Evolutionary conservation across 2,113 vertebrate species (phyloP).

Genomic region (Calonectris borealis): DNA sequence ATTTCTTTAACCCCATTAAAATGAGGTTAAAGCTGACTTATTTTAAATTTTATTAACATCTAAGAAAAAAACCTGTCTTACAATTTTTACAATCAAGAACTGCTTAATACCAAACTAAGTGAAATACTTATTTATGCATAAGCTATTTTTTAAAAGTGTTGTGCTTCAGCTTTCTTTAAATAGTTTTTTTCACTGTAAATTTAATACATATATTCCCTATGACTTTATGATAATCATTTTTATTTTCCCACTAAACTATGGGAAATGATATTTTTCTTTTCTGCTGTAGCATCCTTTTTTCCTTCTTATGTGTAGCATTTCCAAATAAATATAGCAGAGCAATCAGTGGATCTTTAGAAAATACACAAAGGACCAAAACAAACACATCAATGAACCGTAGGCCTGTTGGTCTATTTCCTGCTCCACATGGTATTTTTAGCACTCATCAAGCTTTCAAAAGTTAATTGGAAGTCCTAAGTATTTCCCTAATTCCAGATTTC

Average conservation of each 20-base stretch:
- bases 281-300: not conserved
- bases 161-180: constrained; percentile 1
- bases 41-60: constrained; percentile 20
- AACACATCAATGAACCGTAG: not conserved
- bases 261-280: not conserved
- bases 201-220: not conserved
- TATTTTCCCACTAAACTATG: not conserved
- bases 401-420: constrained; percentile 37
- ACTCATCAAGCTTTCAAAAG: constrained; percentile 38
- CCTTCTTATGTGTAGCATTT: not conserved
- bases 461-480: constrained; percentile 40
- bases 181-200: not conserved
- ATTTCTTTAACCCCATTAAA: constrained; percentile 12
- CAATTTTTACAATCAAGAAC: constrained; percentile 37
- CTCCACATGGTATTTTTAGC: constrained; percentile 26
- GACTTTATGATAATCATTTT: not conserved
- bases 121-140: constrained; percentile 19
- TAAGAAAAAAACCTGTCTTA: constrained; percentile 4
- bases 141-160: constrained; percentile 26
- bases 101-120: constrained; percentile 19
- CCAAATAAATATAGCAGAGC: constrained; percentile 17
- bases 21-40: constrained; percentile 6
- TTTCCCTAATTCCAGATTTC: constrained; percentile 20
- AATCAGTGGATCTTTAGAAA: constrained; percentile 51
- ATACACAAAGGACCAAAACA: constrained; percentile 32